Evolutionary conservation across 2,797 vertebrate species (phyloP), one percentile per base, ranked within the genome.

Genomic region (Ceryle rudis): DNA sequence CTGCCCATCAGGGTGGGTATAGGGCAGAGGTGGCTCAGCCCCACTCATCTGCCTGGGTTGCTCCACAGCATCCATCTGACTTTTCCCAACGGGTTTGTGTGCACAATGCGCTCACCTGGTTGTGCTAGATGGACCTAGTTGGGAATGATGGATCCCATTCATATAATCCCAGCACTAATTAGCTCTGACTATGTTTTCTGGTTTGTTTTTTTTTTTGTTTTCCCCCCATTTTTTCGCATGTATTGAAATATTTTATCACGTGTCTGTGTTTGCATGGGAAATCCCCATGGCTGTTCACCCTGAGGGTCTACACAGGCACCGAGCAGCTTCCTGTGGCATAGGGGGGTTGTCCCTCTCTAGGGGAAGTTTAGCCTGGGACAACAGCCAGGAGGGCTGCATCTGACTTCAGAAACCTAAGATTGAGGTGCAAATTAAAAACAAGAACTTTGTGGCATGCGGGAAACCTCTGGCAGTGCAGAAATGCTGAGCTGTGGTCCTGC

Each of bases 31-130:
- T 49, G 41, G n/a, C 54, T n/a, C 54, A 57, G 20, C 11, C n/a
- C 13, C 21, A 3, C 15, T 26, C 35, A 8, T n/a, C 71, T 14
- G 29, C 31, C 58, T 1, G 0, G 14, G 37, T 14, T 1, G 3
- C 51, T 75, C 55, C 31, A 10, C 7, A 2, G 17, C 42, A 61
- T 31, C 46, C 18, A 0, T 47, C 37, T 60, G 26, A 5, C n/a
- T 73, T 71, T 74, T 33, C 62, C 49, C 23, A 6, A 2, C 6
- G 25, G 47, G 1, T 46, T 17, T 52, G 51, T 21, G 9, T 11
- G 23, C 13, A 10, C 14, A 9, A 7, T 9, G 16, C 2, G 1
- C n/a, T 39, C 9, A 0, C 28, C 57, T 64, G 16, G 9, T 18
- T 18, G 19, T 18, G 29, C 26, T 26, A 39, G 64, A 61, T 11